A percentile compares a stretch with the other conserved stretches of the same genome.
Evolutionary conservation across 92 coral and sea anemone genomes (phyloP).

Genomic region (Paramuricea clavata): DNA sequence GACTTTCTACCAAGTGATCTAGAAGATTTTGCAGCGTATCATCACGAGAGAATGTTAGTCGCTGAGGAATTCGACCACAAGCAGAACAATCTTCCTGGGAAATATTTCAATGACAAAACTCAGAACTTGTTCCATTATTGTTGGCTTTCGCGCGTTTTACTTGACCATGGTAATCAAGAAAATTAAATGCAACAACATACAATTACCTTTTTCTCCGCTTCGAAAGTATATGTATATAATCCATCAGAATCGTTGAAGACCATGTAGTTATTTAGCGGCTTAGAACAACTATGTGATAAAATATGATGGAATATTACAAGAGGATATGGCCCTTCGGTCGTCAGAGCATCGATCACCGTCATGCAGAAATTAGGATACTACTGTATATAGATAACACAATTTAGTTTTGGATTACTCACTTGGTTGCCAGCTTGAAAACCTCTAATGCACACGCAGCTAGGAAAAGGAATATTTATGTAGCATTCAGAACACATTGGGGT

Average conservation of each 20-base stretch:
- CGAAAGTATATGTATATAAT: conserved; percentile 93
- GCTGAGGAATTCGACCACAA: conserved; percentile 92
- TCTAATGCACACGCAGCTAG: conserved; percentile 96
- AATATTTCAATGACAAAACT: background rate
- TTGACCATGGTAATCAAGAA: no score
- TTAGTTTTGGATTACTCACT: conserved; percentile 60
- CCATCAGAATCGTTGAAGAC: conserved; percentile 96
- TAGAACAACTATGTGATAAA: conserved; percentile 76
- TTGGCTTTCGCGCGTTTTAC: no score
- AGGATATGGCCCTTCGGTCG: no score
- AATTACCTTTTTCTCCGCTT: conserved; percentile 94
- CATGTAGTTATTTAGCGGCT: conserved; percentile 94
- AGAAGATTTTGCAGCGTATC: conserved; percentile 83
- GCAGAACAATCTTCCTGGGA: conserved; percentile 97
- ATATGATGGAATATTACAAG: background rate
- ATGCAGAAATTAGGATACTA: no score
- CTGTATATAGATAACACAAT: no score
- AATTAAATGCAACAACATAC: background rate
- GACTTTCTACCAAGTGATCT: conserved; percentile 79
- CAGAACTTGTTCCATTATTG: background rate
- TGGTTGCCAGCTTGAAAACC: conserved; percentile 93
- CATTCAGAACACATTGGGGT: background rate
- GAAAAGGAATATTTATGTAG: background rate
- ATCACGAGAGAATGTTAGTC: conserved; percentile 77
- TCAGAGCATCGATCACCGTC: no score